A percentile compares a stretch with the other conserved stretches of the same genome.
These are phyloP conservation scores for Luscinia megarhynchos DNA, from an alignment of 2,797 vertebrate species.

Conservation along the genomic window DNA sequence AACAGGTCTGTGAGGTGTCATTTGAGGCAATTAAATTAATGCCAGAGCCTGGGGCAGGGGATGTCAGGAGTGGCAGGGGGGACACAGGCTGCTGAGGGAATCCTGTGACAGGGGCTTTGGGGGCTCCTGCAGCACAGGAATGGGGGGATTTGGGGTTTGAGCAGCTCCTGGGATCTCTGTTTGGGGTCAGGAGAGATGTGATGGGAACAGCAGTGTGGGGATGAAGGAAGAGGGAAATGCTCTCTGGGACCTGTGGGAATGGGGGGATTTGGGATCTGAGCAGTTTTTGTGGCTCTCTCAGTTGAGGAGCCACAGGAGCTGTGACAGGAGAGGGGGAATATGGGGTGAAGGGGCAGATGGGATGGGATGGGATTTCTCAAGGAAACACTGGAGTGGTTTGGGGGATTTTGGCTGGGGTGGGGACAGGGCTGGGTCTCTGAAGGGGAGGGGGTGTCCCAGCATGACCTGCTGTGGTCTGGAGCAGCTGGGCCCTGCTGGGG, in stretches of 20 bases:
- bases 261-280: neutral
- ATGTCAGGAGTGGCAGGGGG: neutral
- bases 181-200: neutral
- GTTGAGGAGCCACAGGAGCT: neutral
- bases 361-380: neutral
- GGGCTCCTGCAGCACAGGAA: neutral
- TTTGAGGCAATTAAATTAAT: neutral
- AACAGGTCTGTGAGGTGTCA: neutral
- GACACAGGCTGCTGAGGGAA: neutral
- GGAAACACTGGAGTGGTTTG: rapidly evolving
- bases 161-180: neutral
- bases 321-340: neutral
- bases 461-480: neutral
- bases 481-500: rapidly evolving
- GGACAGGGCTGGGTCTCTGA: neutral
- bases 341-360: neutral
- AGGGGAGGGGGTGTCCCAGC: neutral
- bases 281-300: neutral
- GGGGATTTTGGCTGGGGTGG: neutral
- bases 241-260: no score
- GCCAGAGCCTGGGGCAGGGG: neutral
- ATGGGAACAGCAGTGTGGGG: neutral
- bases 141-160: neutral
- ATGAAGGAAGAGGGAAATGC: no score
- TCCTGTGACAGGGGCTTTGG: neutral